phyloP scores from a whole-genome alignment of 2,113 vertebrate genomes.

The Papio anubis region DNA sequence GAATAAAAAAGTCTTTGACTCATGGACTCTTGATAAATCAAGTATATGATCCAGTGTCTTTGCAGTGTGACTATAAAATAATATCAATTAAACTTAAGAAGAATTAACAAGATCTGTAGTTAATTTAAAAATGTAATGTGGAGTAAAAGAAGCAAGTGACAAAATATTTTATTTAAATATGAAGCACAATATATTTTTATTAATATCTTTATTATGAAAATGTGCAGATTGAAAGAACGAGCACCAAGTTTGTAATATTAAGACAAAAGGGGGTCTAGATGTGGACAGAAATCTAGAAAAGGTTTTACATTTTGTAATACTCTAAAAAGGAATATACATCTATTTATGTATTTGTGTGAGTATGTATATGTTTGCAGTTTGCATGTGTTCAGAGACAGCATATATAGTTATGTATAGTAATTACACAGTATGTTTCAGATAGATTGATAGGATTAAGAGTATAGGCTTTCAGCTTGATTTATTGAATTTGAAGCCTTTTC shows the following conservation, averaged over 20 bases:
- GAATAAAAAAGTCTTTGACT: neutral
- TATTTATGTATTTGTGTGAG: neutral
- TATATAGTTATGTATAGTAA: too few relatives aligned
- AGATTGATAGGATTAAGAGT: neutral
- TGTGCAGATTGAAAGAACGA: neutral
- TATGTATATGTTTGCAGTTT: neutral
- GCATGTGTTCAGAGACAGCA: neutral
- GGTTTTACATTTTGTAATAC: neutral
- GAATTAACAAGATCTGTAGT: neutral
- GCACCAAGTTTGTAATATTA: neutral
- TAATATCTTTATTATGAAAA: neutral
- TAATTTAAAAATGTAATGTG: neutral
- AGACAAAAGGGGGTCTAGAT: neutral
- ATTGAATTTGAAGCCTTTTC: neutral
- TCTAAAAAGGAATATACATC: neutral
- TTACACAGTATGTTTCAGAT: neutral
- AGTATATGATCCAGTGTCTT: neutral
- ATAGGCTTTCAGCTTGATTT: neutral
- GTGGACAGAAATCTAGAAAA: neutral
- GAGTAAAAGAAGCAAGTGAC: neutral
- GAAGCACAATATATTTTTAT: neutral
- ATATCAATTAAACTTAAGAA: neutral
- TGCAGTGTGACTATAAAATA: neutral
- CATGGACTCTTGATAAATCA: neutral
- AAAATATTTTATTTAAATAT: neutral